A percentile compares a stretch with the other conserved stretches of the same genome.
These are phyloP conservation scores for Gavia stellata DNA, from an alignment of 2,113 vertebrate genomes.

Conservation along the genomic window DNA sequence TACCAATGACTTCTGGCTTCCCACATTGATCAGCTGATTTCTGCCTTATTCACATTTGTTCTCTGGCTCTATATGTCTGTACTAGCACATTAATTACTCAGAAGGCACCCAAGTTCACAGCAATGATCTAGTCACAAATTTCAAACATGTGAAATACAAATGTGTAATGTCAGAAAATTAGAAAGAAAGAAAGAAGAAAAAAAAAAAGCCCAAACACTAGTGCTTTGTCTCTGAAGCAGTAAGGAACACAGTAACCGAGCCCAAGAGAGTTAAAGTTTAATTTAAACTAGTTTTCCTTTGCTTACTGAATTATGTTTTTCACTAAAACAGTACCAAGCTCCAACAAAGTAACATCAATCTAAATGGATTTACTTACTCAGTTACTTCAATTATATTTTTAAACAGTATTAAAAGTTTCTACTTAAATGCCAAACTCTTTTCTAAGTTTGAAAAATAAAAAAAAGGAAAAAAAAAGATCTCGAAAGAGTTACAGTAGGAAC, in stretches of 20 bases:
- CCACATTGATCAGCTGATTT: slow-evolving; percentile 15
- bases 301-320: background rate
- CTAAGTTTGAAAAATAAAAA: background rate
- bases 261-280: background rate
- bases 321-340: background rate
- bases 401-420: background rate
- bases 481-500: background rate
- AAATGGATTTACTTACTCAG: background rate
- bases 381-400: background rate
- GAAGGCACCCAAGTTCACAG: background rate
- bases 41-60: background rate
- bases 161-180: background rate
- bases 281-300: background rate
- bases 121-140: background rate
- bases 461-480: background rate
- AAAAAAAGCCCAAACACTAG: background rate
- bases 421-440: background rate
- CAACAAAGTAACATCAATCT: background rate
- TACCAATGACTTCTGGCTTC: slow-evolving; percentile 28
- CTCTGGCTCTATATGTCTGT: background rate
- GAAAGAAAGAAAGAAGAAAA: background rate
- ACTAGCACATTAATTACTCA: background rate
- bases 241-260: background rate
- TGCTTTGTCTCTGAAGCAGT: slow-evolving; percentile 6
- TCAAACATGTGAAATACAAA: slow-evolving; percentile 6